Base-by-base conservation (phyloP, 2,797 vertebrate genomes). In the Pipistrellus pygmaeus region DNA sequence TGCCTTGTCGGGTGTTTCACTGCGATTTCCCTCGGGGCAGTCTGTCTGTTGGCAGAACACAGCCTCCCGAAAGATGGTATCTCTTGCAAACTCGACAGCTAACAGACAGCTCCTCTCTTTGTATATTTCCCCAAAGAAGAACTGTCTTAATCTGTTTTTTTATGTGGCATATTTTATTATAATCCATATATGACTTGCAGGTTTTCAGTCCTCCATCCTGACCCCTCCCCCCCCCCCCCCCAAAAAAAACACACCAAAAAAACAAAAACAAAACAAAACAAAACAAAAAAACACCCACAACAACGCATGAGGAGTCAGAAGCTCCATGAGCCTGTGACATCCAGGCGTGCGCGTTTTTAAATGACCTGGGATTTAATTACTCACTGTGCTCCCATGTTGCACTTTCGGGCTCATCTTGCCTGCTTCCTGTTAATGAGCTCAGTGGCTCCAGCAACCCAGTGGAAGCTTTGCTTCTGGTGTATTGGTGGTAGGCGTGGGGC, bases 361-460 rank as follows among this genome's bases (percentile, higher is more conserved):
- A 97, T 98, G 98, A 98, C 98, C 97, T 97, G 98, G 98, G 98
- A 98, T 98, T 98, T 98, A 98, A 98, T 98, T 98, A 98, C 98
- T 98, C 97, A 95, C 97, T 91, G 95, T 91, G 97, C 97, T 98
- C 98, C 98, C 89, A 69, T 87, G 85, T 94, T 97, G 97, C 97
- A 97, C 98, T 98, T 98, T 97, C 96, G 97, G 98, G 97, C 96
- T 98, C 94, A 97, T 98, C 98, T 97, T 93, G 96, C 97, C 97
- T 68, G 98, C 97, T 97, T 98, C 97, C 97, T 98, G 94, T 97
- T 98, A 98, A 98, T 98, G 98, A 98, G 98, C 98, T 98, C 96
- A 89, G 98, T 97, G 98, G 97, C 97, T 98, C 97, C 96, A 96
- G 89, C 97, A 77, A 57, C 98, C 97, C 98, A 97, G 97, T 95